Evolutionary conservation across 1,140 invertebrate genomes (phyloP).

Genomic region (Harlomillsia oculata): DNA sequence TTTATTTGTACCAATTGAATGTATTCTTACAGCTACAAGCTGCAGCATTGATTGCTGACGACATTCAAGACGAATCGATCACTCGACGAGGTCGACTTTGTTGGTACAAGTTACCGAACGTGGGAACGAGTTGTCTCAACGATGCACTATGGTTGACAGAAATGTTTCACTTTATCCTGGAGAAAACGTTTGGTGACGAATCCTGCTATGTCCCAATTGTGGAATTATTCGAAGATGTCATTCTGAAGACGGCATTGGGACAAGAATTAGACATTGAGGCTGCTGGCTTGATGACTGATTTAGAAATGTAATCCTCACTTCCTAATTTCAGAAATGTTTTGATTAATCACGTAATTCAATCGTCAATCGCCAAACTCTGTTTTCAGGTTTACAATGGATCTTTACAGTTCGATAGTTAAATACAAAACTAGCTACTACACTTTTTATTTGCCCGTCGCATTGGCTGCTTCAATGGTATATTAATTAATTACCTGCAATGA

Average conservation of each 20-base stretch:
- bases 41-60: conserved; percentile 51
- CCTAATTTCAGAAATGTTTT: not conserved
- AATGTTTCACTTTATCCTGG: conserved; percentile 47
- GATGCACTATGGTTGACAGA: conserved; percentile 50
- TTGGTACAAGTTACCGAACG: conserved; percentile 50
- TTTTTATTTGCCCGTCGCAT: conserved; percentile 51
- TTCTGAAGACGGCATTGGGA: not conserved
- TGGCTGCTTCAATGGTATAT: conserved; percentile 46
- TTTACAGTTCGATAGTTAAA: conserved; percentile 45
- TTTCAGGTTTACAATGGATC: conserved; percentile 9
- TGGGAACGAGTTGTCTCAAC: conserved; percentile 52
- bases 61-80: conserved; percentile 54
- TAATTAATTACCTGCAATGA: not conserved
- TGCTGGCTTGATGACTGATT: not conserved
- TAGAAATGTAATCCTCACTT: not conserved
- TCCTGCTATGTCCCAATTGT: not conserved
- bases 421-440: conserved; percentile 60
- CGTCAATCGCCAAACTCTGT: not conserved
- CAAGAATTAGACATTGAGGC: not conserved
- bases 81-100: conserved; percentile 50
- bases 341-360: not conserved
- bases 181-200: conserved; percentile 44
- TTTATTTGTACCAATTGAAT: not conserved
- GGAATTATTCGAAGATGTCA: not conserved
- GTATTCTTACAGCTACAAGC: conserved; percentile 48